Percentiles rank a stretch among this genome's conserved stretches.
Conservation (phyloP, 2,797 vertebrate species). For the Cryptoprocta ferox region DNA sequence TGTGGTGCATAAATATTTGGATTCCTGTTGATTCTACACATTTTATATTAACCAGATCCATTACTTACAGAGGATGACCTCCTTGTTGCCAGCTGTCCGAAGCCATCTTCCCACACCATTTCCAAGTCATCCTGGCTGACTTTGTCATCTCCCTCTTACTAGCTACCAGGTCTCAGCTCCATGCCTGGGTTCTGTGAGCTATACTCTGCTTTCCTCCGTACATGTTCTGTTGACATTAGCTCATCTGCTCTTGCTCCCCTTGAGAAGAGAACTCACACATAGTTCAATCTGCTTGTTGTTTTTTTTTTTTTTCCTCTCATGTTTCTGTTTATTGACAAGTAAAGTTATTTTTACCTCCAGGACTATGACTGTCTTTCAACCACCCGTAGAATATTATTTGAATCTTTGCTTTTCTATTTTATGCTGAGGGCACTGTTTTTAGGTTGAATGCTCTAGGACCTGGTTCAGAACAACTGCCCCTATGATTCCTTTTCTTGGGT, state of each 20-base stretch:
- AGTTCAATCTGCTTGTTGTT: neutral
- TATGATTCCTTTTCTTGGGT: neutral
- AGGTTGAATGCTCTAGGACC: neutral
- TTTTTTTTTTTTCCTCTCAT: neutral
- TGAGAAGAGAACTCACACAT: neutral
- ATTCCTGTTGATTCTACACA: neutral
- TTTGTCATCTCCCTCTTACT: neutral
- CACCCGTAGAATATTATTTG: neutral
- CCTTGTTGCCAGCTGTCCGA: neutral
- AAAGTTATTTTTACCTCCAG: constrained; percentile 10
- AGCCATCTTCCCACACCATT: neutral
- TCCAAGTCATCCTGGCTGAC: neutral
- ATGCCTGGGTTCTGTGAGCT: neutral
- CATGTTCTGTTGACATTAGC: neutral
- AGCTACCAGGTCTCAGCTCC: neutral
- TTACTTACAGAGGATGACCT: neutral
- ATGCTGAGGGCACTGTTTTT: neutral
- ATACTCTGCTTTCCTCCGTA: neutral
- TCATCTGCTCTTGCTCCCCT: neutral
- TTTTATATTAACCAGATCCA: neutral
- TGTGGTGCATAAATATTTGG: neutral
- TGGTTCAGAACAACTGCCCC: neutral
- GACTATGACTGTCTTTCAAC: neutral
- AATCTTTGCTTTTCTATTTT: neutral
- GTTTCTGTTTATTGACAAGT: neutral